phyloP scores from a whole-genome alignment of 2,113 vertebrate species.

The Monarcha castaneiventris region DNA sequence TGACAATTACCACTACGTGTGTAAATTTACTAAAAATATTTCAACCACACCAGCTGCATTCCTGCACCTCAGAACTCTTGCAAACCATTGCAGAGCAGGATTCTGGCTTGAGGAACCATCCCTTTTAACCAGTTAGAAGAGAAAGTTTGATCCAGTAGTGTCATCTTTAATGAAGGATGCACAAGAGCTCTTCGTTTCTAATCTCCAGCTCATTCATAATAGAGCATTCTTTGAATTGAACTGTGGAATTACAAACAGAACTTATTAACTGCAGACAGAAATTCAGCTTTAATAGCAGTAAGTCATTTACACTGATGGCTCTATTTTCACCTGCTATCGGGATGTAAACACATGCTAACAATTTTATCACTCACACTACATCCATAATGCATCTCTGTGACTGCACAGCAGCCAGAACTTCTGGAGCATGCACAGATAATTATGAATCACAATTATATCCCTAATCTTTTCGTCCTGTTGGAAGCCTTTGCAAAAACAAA shows the following conservation, averaged over 20 bases:
- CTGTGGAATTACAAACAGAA: constrained; percentile 21
- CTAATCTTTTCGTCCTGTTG: not conserved
- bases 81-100: not conserved
- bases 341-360: constrained; percentile 47
- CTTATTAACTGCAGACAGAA: not conserved
- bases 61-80: not conserved
- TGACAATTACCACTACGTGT: not conserved
- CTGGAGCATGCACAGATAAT: constrained; percentile 5
- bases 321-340: constrained; percentile 43
- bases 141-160: not conserved
- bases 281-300: constrained; percentile 26
- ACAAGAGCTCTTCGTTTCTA: not conserved
- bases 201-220: constrained; percentile 38
- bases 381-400: constrained; percentile 15
- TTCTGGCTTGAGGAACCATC: not conserved
- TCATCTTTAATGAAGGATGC: not conserved
- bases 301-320: constrained; percentile 22
- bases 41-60: not conserved
- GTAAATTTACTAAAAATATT: not conserved
- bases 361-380: constrained; percentile 7
- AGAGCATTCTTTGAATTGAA: not conserved
- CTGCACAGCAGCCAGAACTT: not conserved
- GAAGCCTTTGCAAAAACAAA: not conserved
- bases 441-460: constrained; percentile 7
- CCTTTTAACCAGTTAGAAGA: not conserved